Evolutionary conservation across 2,113 vertebrate species (phyloP).

Genomic region (Neolamprologus hecqui): DNA sequence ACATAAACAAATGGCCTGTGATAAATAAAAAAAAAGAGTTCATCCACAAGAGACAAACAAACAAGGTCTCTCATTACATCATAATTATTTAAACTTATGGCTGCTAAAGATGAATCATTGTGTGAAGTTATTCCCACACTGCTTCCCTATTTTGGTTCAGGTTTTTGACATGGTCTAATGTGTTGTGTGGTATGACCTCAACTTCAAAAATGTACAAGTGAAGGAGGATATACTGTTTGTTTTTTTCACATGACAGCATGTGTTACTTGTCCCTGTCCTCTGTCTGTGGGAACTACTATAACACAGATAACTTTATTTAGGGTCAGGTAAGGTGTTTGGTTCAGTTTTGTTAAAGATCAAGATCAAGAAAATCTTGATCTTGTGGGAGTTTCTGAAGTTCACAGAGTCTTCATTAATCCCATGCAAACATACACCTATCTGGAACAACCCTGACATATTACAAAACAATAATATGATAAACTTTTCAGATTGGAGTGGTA

Average conservation of each 20-base stretch:
- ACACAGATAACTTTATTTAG: neutral
- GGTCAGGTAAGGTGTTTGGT: neutral
- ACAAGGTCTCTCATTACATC: neutral
- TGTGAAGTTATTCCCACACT: neutral
- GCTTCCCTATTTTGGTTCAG: neutral
- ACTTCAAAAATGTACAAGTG: neutral
- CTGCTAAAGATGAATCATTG: neutral
- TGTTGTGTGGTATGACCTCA: neutral
- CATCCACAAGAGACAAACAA: neutral
- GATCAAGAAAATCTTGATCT: neutral
- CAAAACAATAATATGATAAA: too few relatives aligned
- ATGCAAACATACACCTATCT: too few relatives aligned
- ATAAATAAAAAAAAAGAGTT: neutral
- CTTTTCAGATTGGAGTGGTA: too few relatives aligned
- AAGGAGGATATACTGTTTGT: neutral
- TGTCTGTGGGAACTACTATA: neutral
- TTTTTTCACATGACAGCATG: neutral
- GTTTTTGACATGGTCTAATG: neutral
- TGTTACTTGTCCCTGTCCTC: neutral
- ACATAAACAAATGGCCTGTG: neutral
- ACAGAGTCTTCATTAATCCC: too few relatives aligned
- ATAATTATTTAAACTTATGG: neutral
- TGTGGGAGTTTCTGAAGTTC: too few relatives aligned
- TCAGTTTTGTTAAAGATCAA: neutral
- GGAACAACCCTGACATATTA: too few relatives aligned